Evolutionary conservation across 2,888 invertebrate genomes (phyloP).

Genomic region (Cosmia trapezina): DNA sequence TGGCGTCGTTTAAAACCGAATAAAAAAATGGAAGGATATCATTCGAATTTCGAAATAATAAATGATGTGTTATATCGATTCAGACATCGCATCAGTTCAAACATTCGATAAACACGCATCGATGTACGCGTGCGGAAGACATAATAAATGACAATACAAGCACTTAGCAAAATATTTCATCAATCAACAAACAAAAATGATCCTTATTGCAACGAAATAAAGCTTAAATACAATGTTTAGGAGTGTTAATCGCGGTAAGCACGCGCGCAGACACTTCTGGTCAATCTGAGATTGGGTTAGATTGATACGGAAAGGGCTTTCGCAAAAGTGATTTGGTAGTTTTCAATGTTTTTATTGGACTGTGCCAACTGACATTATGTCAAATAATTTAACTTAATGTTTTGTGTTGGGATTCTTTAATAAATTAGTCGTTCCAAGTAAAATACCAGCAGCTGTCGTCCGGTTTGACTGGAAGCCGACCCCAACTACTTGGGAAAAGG

Average conservation of each 20-base stretch:
- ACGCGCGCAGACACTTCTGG: conserved; percentile 71
- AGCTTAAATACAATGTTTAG: conserved; percentile 11
- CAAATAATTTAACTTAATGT: neutral
- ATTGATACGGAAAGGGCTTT: conserved; percentile 68
- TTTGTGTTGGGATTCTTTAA: neutral
- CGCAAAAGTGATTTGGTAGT: neutral
- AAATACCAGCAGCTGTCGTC: no score
- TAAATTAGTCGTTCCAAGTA: neutral
- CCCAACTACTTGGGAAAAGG: no score
- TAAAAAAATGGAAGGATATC: conserved; percentile 28
- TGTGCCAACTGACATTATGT: neutral
- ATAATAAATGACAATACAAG: conserved; percentile 69
- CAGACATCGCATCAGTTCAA: conserved; percentile 63
- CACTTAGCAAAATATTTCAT: conserved; percentile 49
- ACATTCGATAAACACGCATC: conserved; percentile 65
- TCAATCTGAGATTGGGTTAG: conserved; percentile 66
- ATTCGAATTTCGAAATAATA: conserved; percentile 62
- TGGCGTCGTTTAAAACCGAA: conserved; percentile 25
- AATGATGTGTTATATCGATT: conserved; percentile 65
- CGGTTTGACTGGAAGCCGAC: no score
- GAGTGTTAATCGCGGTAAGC: conserved; percentile 56
- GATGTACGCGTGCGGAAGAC: conserved; percentile 66
- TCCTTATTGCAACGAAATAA: conserved; percentile 20
- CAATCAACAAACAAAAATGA: conserved; percentile 36
- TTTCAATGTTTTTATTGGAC: neutral